These are phyloP conservation scores for Tholera decimalis DNA, from an alignment of 2,888 invertebrate genomes.

Conservation along the genomic window DNA sequence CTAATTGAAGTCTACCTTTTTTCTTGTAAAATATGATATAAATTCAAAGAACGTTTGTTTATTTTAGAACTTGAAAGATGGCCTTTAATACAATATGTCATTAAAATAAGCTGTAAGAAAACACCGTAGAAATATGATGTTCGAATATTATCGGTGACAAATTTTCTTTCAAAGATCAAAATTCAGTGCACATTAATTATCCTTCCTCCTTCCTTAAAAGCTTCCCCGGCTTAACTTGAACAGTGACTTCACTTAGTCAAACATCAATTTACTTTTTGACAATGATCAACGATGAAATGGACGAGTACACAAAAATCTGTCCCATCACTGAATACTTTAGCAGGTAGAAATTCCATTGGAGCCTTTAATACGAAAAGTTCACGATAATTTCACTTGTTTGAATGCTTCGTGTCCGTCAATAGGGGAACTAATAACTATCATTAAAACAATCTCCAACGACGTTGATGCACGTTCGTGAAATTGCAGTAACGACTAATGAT, in stretches of 20 bases:
- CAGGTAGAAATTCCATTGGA: slow-evolving; percentile 24
- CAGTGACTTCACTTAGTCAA: slow-evolving; percentile 88
- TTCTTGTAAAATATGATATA: neutral
- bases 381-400: slow-evolving; percentile 50
- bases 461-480: slow-evolving; percentile 67
- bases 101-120: slow-evolving; percentile 3
- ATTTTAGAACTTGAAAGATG: neutral
- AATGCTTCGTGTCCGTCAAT: slow-evolving; percentile 56
- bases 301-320: slow-evolving; percentile 72
- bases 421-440: slow-evolving; percentile 66
- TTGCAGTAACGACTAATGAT: slow-evolving; percentile 77
- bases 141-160: slow-evolving; percentile 67
- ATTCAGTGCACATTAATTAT: slow-evolving; percentile 83
- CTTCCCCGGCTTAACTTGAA: slow-evolving; percentile 81
- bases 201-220: too few relatives aligned
- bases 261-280: slow-evolving; percentile 87
- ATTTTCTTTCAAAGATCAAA: slow-evolving; percentile 70
- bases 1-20: neutral
- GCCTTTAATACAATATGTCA: neutral
- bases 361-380: slow-evolving; percentile 51
- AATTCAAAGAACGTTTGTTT: neutral
- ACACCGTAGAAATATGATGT: slow-evolving; percentile 37
- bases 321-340: slow-evolving; percentile 66
- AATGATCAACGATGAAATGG: slow-evolving; percentile 86
- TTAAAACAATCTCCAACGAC: slow-evolving; percentile 64